A percentile compares a stretch with the other conserved stretches of the same genome.
Conservation (phyloP, 2,113 vertebrate genomes). For the Pterocles orientalis region DNA sequence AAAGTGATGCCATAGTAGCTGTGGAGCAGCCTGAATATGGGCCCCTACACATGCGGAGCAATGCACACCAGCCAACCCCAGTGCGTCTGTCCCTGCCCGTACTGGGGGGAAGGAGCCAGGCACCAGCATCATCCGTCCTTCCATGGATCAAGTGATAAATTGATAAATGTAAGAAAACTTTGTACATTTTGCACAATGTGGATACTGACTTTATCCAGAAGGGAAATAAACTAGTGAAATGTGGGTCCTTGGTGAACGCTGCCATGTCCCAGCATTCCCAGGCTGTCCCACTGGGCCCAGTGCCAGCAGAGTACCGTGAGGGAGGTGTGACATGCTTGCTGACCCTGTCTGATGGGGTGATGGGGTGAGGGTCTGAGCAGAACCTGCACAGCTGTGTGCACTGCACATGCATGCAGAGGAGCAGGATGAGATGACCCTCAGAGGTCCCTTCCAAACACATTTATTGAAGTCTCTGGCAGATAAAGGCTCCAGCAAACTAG, state of each 20-base stretch:
- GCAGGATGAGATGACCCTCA: neutral
- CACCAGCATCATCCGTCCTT: neutral
- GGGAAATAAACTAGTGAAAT: neutral
- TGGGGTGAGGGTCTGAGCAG: neutral
- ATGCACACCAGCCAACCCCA: neutral
- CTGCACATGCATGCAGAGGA: neutral
- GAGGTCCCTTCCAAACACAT: neutral
- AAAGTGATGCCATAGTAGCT: neutral
- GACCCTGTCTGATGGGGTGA: neutral
- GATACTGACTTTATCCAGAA: neutral
- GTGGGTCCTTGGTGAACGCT: neutral
- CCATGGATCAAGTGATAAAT: neutral
- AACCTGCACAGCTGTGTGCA: neutral
- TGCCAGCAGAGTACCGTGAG: neutral
- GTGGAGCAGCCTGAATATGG: neutral
- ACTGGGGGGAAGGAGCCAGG: neutral
- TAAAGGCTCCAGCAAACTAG: neutral
- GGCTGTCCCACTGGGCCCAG: neutral
- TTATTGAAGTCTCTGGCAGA: neutral
- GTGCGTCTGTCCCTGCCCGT: neutral
- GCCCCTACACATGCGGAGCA: neutral
- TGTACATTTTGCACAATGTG: rapidly evolving
- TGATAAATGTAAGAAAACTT: neutral
- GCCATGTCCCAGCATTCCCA: neutral
- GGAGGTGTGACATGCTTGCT: neutral